These are phyloP conservation scores for Albula glossodonta DNA, from an alignment of 2,113 vertebrate species.

Conservation along the genomic window DNA sequence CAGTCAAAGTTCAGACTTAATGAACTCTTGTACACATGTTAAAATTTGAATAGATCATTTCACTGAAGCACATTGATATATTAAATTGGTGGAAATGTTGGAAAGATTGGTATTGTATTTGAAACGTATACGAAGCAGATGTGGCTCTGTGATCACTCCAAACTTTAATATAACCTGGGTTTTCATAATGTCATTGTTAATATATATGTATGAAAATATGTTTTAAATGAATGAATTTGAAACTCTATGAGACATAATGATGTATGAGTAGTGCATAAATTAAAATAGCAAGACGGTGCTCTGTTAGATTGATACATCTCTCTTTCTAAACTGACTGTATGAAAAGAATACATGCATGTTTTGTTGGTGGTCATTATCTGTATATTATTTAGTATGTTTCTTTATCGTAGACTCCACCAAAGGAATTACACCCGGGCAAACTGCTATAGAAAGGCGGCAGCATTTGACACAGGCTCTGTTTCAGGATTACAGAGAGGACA, in stretches of 20 bases:
- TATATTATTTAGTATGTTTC: background rate
- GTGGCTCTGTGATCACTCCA: background rate
- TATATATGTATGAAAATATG: too few relatives aligned
- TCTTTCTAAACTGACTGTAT: background rate
- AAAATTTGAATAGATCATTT: constrained; percentile 18
- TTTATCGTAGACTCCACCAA: constrained; percentile 62
- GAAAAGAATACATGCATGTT: background rate
- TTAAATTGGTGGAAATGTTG: background rate
- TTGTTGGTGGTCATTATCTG: background rate
- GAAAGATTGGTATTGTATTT: constrained; percentile 9
- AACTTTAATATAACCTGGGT: too few relatives aligned
- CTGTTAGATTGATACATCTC: background rate
- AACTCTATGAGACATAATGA: too few relatives aligned
- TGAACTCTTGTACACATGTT: constrained; percentile 49
- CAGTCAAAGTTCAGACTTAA: constrained; percentile 63
- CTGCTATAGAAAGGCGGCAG: constrained; percentile 54
- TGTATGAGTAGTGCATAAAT: background rate
- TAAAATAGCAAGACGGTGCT: background rate
- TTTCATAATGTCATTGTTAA: background rate
- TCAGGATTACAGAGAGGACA: constrained; percentile 76
- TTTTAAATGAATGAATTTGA: too few relatives aligned
- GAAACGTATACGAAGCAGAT: background rate
- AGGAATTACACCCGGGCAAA: constrained; percentile 50
- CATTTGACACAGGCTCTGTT: constrained; percentile 62
- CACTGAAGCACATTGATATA: background rate